Evolutionary conservation across 1,140 invertebrate species (phyloP).

Genomic region (Metaphire vulgaris): DNA sequence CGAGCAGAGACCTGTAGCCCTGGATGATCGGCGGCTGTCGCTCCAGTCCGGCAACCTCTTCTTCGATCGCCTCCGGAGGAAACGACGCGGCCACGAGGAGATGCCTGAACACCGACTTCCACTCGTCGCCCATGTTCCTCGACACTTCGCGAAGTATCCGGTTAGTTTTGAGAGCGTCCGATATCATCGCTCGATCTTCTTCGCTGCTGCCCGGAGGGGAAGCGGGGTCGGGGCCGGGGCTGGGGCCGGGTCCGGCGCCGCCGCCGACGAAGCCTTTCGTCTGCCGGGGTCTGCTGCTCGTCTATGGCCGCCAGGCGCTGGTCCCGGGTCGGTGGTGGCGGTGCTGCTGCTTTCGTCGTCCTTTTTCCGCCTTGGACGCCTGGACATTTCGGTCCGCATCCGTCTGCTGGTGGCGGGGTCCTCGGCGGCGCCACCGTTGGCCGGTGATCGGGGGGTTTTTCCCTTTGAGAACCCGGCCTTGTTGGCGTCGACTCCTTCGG

Average conservation of each 20-base stretch:
- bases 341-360: too few relatives aligned
- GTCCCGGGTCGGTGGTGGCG: too few relatives aligned
- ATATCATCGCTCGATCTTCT: constrained; percentile 17
- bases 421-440: too few relatives aligned
- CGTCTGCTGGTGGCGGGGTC: too few relatives aligned
- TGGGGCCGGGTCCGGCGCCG: not conserved
- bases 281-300: constrained; percentile 2
- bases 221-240: too few relatives aligned
- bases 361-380: too few relatives aligned
- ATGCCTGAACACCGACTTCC: constrained; percentile 5
- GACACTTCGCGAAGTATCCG: not conserved
- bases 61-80: not conserved
- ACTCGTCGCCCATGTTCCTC: constrained; percentile 1
- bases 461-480: too few relatives aligned
- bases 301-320: constrained; percentile 5
- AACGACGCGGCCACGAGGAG: not conserved
- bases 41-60: not conserved
- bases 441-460: too few relatives aligned
- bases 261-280: constrained; percentile 6
- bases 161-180: not conserved
- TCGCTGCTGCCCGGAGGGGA: too few relatives aligned
- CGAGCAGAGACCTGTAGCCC: constrained; percentile 13
- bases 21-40: not conserved
- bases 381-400: too few relatives aligned
- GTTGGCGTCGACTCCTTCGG: too few relatives aligned